Evolutionary conservation across 2,113 vertebrate species (phyloP), one percentile per base, ranked within the genome.

Genomic region (Gadus chalcogrammus): DNA sequence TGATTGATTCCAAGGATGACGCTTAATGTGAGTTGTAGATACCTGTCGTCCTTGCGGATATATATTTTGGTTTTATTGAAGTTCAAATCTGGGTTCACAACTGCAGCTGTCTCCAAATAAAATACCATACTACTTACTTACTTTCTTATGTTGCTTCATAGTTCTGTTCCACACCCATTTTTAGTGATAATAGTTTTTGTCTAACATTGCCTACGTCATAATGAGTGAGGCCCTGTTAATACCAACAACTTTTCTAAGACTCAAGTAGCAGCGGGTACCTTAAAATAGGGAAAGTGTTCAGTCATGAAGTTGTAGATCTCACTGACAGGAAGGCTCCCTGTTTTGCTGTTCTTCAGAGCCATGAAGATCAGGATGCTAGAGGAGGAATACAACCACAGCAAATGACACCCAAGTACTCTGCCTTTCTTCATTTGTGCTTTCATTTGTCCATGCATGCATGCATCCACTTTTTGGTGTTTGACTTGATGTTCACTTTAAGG

Each of bases 251-350:
- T 13, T 9, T 48, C 42, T 48, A 35, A 35, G 4, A 35, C 42
- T 48, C 5, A 48, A 13, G 13, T 48, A 48, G 2, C 42, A 48
- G 42, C 8, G 55, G 22, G 38, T 92, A 99, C 97, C 96, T 98
- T 99, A 77, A 99, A 99, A 79, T 98, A 99, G 56, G 97, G 97
- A 63, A 99, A 99, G 82, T 99, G 94, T 80, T 99, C 95, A 0
- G 95, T 98, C 96, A 99, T 99, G 89, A 99, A 99, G 87, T 94
- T 96, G 92, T 99, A 99, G 91, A 99, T 99, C 91, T 99, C 97
- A 20, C 95, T 99, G 90, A 99, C 97, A 0, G 97, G 97, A 71
- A 99, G 92, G 72, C 96, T 98, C 66, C 97, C 97, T 0, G 95
- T 96, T 87, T 94, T 95, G 84, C 97, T 99, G 92, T 96, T 98